Evolutionary conservation across 2,113 vertebrate species (phyloP), one percentile per base, ranked within the genome.

Genomic region (Chaetops frenatus): DNA sequence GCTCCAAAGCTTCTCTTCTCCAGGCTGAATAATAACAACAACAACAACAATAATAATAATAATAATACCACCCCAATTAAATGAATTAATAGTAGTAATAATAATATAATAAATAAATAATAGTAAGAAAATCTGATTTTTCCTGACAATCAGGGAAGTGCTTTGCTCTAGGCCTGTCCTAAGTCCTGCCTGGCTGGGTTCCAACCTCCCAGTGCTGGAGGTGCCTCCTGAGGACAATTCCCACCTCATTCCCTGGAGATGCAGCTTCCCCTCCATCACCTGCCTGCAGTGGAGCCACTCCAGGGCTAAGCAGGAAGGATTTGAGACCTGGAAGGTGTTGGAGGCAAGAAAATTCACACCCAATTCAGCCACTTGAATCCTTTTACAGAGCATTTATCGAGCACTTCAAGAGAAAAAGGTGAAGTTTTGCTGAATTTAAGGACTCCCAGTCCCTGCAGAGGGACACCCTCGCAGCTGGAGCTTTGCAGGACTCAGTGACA

Each of bases 251-350:
- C 66, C 73, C 58, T 38, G 74, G 69, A 71, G 80, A 66, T 61
- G 42, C 3, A 2, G 11, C 3, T 58, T 65, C 77, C 53, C 62
- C 51, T 6, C 51, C 38, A 18, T 25, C 73, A 1, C 1, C 25
- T 29, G 40, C 42, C 47, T 48, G 66, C n/a, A 6, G 3, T 0
- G 6, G 61, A 58, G 31, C 36, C 2, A 1, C 6, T n/a, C 27
- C 36, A 38, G 40, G 2, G 35, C 31, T 45, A n/a, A 25, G 17
- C 54, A 48, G 10, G 2, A 51, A 38, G 64, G 21, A 7, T 14
- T 64, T 50, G 35, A 70, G 40, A 14, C 21, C 16, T 47, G 33
- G 6, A 44, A 88, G 29, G 27, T 61, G 25, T 7, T 33, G 29
- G 72, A 76, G 16, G 29, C 81, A 71, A 17, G 42, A 36, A 27